These are phyloP conservation scores for Amorpha juglandis DNA, from an alignment of 2,888 invertebrate species.

Conservation along the genomic window DNA sequence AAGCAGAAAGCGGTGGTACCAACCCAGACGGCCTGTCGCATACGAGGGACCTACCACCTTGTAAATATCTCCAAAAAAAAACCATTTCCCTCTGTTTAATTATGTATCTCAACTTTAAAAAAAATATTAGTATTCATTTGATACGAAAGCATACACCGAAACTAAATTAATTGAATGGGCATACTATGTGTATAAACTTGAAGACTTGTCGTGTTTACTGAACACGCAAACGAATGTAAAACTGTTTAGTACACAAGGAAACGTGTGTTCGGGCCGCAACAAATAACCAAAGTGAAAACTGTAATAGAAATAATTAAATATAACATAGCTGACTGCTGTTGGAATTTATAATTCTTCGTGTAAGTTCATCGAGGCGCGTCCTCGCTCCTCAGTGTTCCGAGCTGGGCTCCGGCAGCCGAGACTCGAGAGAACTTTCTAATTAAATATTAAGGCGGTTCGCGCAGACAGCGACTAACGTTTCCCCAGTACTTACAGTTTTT, in stretches of 20 bases:
- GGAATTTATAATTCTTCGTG: conserved; percentile 67
- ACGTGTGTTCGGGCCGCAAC: background rate
- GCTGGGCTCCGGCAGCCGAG: conserved; percentile 42
- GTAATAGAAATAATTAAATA: conserved; percentile 57
- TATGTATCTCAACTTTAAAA: no score
- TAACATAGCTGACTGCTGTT: conserved; percentile 56
- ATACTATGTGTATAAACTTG: background rate
- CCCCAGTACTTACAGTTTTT: conserved; percentile 19
- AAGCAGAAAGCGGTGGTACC: no score
- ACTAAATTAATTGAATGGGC: background rate
- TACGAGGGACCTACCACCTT: no score
- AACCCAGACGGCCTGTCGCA: no score
- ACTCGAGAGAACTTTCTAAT: conserved; percentile 66
- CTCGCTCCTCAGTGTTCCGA: conserved; percentile 42
- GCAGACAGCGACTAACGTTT: conserved; percentile 47
- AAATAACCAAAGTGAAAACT: conserved; percentile 26
- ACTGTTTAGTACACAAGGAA: background rate
- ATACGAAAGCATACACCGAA: background rate
- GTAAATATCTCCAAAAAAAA: no score
- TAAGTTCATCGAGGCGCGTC: conserved; percentile 55
- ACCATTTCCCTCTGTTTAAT: no score
- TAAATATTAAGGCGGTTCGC: conserved; percentile 69
- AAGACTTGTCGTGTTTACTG: background rate
- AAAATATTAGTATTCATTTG: background rate
- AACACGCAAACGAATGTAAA: conserved; percentile 12